Percentiles rank a stretch among this genome's conserved stretches.
These are phyloP conservation scores for Panurus biarmicus DNA, from an alignment of 2,113 vertebrate species.

Conservation along the genomic window DNA sequence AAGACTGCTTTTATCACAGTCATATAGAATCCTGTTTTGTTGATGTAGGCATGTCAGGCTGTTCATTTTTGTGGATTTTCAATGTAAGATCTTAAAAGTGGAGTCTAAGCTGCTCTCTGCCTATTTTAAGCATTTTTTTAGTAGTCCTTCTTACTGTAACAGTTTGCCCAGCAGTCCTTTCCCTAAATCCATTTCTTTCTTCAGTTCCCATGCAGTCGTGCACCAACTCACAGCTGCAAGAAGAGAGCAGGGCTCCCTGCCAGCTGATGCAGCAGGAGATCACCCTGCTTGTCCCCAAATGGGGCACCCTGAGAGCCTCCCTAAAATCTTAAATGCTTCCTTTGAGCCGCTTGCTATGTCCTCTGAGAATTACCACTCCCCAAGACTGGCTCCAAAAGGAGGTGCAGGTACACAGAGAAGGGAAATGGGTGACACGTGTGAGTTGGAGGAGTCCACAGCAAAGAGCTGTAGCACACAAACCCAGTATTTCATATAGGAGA, in stretches of 20 bases:
- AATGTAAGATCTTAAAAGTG: slow-evolving; percentile 18
- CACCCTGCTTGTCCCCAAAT: neutral
- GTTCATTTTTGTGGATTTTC: slow-evolving; percentile 37
- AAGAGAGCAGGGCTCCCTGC: neutral
- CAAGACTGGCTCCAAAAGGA: neutral
- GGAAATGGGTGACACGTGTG: neutral
- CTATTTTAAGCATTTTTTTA: slow-evolving; percentile 11
- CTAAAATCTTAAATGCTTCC: neutral
- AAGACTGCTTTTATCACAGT: slow-evolving; percentile 11
- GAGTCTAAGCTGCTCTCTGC: neutral
- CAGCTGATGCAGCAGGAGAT: neutral
- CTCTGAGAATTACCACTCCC: neutral
- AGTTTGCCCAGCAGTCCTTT: neutral
- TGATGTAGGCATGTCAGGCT: slow-evolving; percentile 29
- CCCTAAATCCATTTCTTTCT: neutral
- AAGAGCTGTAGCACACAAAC: neutral
- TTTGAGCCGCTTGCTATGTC: neutral
- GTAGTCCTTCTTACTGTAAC: neutral
- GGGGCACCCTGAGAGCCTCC: neutral
- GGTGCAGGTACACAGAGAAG: neutral
- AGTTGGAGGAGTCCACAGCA: neutral
- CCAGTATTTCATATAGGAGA: neutral
- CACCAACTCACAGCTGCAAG: neutral
- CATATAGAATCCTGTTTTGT: neutral
- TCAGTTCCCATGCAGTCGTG: neutral